These are phyloP conservation scores for Polydesmus complanatus DNA, from an alignment of 2,888 invertebrate species.

Conservation along the genomic window DNA sequence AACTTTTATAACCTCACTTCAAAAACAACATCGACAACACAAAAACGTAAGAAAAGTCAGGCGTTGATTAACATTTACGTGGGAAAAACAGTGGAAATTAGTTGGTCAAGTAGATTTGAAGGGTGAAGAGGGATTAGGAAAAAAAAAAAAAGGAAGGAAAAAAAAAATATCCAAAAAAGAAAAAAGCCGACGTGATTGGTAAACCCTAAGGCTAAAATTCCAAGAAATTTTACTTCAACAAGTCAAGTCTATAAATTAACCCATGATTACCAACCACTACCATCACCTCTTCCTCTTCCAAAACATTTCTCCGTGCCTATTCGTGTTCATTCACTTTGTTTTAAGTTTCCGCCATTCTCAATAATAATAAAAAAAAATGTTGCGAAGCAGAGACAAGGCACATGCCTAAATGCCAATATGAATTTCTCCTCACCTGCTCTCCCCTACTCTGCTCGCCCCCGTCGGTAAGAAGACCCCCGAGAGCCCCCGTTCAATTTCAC, in stretches of 20 bases:
- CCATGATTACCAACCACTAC: background rate
- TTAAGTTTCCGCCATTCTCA: background rate
- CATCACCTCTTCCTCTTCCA: background rate
- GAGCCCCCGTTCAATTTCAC: background rate
- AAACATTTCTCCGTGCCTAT: background rate
- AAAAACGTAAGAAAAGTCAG: too few relatives aligned
- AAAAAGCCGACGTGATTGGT: background rate
- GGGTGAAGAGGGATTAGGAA: background rate
- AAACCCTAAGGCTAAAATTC: background rate
- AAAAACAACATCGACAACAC: background rate
- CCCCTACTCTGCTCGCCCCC: background rate
- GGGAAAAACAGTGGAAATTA: background rate
- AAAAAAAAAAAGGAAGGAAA: background rate
- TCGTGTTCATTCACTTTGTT: background rate
- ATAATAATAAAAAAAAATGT: background rate
- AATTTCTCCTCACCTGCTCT: background rate
- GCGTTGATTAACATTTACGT: background rate
- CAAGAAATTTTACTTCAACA: background rate
- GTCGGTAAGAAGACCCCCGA: background rate
- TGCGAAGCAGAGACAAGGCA: background rate
- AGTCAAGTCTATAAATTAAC: background rate
- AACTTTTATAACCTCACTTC: too few relatives aligned
- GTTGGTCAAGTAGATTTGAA: background rate
- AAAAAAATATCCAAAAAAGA: background rate
- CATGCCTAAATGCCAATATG: background rate